Evolutionary conservation across 2,888 invertebrate genomes (phyloP), one percentile per base, ranked within the genome.

Genomic region (Phyllotreta cruciferae): DNA sequence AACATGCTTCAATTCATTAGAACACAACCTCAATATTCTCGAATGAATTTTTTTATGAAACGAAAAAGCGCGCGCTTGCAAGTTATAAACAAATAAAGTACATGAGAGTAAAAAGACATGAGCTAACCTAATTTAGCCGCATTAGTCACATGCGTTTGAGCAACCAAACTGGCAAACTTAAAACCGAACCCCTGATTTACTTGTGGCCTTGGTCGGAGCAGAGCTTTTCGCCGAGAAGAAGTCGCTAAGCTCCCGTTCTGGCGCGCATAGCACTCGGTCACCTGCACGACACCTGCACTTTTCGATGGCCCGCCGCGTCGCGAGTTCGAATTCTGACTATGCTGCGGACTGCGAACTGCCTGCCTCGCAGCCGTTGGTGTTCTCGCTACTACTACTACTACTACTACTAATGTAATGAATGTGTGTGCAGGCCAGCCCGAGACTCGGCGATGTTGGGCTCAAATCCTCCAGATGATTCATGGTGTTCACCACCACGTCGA

Each of bases 281-380:
- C 57, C 57, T 57, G 50, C 56, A 57, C 56, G 39, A 57, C 56
- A 57, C 56, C 56, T 57, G 56, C 57, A 57, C 57, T 50, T 57
- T 49, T 57, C 11, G 37, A 11, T 3, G 37, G 38, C 14, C 52
- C 52, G 38, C 10, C 52, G 52, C 52, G 52, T 52, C 37, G 37
- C 52, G 37, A 52, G 52, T 38, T 37, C 38, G 37, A 52, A 37
- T 37, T 52, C 13, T 37, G 52, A 52, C 52, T 52, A 38, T 52
- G n/a, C 14, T 52, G 13, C 47, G 24, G n/a, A 37, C 52, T 52
- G 52, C 10, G 49, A 37, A 11, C 13, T 11, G 52, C 13, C 13
- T 24, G 52, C 52, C 1, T 9, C 37, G 13, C 37, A 37, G 11
- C 24, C 24, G 24, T 24, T 24, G 24, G 24, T 24, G 24, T 24